Conservation (phyloP, 2,888 invertebrate genomes). For the Agriopis marginaria region DNA sequence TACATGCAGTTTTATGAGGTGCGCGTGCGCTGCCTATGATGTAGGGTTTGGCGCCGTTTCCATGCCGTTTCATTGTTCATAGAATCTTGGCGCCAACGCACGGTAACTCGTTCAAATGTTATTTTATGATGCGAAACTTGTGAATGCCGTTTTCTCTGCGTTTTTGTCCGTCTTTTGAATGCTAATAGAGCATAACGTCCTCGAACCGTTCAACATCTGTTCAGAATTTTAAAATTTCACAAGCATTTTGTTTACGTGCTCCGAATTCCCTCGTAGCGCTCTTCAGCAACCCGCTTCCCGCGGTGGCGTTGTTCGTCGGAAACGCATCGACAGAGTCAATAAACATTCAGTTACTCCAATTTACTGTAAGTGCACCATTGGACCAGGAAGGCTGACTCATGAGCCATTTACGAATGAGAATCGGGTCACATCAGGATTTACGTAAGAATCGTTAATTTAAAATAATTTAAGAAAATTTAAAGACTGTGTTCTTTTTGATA, state of each 20-base stretch:
- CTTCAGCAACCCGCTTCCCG: slow-evolving; percentile 49
- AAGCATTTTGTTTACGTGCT: slow-evolving; percentile 63
- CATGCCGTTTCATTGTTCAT: slow-evolving; percentile 82
- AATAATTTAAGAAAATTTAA: slow-evolving; percentile 28
- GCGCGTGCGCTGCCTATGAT: slow-evolving; percentile 76
- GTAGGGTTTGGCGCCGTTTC: slow-evolving; percentile 77
- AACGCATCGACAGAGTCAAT: slow-evolving; percentile 68
- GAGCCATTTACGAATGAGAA: slow-evolving; percentile 67
- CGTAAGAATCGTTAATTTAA: slow-evolving; percentile 59
- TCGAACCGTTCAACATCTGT: slow-evolving; percentile 57
- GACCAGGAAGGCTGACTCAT: slow-evolving; percentile 69
- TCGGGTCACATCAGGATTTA: slow-evolving; percentile 66
- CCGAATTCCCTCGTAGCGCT: slow-evolving; percentile 55
- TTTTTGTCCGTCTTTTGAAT: slow-evolving; percentile 64
- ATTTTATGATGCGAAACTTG: slow-evolving; percentile 77
- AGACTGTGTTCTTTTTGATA: slow-evolving; percentile 8
- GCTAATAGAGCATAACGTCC: slow-evolving; percentile 63
- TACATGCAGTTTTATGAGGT: slow-evolving; percentile 65
- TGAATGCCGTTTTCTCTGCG: slow-evolving; percentile 70
- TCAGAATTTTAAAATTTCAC: slow-evolving; percentile 74
- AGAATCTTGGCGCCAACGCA: slow-evolving; percentile 82
- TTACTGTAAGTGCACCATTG: slow-evolving; percentile 66
- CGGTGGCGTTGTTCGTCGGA: slow-evolving; percentile 55
- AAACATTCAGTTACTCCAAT: slow-evolving; percentile 67
- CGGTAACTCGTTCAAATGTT: slow-evolving; percentile 73